A percentile compares a stretch with the other conserved stretches of the same genome.
Conservation (phyloP, 2,888 invertebrate genomes). For the Melanophora roralis region DNA sequence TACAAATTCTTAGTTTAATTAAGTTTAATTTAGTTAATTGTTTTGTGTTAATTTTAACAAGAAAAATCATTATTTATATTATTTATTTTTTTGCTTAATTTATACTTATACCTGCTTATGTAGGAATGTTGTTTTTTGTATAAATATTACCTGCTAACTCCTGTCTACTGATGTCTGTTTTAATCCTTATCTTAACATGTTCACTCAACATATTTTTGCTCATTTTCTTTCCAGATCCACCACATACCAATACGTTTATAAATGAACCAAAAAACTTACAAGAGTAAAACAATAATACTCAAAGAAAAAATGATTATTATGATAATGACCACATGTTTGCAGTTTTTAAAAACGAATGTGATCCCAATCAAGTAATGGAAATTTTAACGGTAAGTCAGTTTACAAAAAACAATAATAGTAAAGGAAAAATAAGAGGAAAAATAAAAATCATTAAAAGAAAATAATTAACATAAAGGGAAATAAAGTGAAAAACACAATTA, state of each 20-base stretch:
- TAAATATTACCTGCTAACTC: background rate
- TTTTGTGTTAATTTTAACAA: too few relatives aligned
- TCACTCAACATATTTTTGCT: background rate
- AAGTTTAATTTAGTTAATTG: too few relatives aligned
- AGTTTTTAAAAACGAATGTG: constrained; percentile 50
- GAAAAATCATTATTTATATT: too few relatives aligned
- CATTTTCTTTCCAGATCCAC: constrained; percentile 13
- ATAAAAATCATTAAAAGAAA: background rate
- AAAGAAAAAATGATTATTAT: constrained; percentile 34
- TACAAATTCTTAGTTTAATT: too few relatives aligned
- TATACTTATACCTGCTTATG: too few relatives aligned
- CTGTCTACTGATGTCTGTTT: background rate
- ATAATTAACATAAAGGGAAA: background rate
- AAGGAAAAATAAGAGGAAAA: background rate
- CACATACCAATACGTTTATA: background rate
- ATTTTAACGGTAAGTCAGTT: constrained; percentile 56
- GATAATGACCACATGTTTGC: constrained; percentile 52
- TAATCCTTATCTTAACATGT: background rate
- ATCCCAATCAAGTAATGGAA: constrained; percentile 61
- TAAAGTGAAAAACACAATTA: background rate
- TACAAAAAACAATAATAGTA: background rate
- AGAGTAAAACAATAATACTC: background rate
- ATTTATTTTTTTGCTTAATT: too few relatives aligned
- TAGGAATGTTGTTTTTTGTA: too few relatives aligned
- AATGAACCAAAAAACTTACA: background rate